A percentile compares a stretch with the other conserved stretches of the same genome.
These are phyloP conservation scores for Neomicropteryx cornuta DNA, from an alignment of 1,140 invertebrate species.

Conservation along the genomic window DNA sequence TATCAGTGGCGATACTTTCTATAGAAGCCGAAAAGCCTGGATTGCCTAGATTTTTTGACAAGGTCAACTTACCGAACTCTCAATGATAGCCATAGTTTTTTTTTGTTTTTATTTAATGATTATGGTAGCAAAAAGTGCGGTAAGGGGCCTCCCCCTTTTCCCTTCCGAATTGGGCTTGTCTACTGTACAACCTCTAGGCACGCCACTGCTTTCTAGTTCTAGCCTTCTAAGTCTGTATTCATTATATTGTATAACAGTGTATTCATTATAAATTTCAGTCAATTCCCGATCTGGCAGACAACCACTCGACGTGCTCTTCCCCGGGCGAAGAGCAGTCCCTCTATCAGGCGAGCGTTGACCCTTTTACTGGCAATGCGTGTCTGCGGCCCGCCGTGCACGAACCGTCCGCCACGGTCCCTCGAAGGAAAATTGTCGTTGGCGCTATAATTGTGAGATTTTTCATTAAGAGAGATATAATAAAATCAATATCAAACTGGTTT, in stretches of 20 bases:
- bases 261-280: neutral
- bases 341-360: slow-evolving; percentile 13
- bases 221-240: neutral
- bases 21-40: too few relatives aligned
- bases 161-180: neutral
- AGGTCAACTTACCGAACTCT: too few relatives aligned
- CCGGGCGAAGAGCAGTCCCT: slow-evolving; percentile 12
- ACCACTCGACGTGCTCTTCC: neutral
- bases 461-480: neutral
- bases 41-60: too few relatives aligned
- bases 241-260: neutral
- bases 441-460: slow-evolving; percentile 3
- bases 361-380: slow-evolving; percentile 10
- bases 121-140: slow-evolving; percentile 15
- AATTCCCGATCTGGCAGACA: neutral
- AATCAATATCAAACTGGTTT: slow-evolving; percentile 1
- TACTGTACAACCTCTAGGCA: too few relatives aligned
- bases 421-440: slow-evolving; percentile 10
- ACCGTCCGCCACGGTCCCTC: neutral
- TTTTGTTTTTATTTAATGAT: too few relatives aligned
- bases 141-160: slow-evolving; percentile 9
- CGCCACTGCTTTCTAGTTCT: neutral
- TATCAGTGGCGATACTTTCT: too few relatives aligned
- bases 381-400: slow-evolving; percentile 6
- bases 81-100: too few relatives aligned